A percentile compares a stretch with the other conserved stretches of the same genome.
Conservation (phyloP, 2,888 invertebrate genomes). For the Nomada fabriciana region DNA sequence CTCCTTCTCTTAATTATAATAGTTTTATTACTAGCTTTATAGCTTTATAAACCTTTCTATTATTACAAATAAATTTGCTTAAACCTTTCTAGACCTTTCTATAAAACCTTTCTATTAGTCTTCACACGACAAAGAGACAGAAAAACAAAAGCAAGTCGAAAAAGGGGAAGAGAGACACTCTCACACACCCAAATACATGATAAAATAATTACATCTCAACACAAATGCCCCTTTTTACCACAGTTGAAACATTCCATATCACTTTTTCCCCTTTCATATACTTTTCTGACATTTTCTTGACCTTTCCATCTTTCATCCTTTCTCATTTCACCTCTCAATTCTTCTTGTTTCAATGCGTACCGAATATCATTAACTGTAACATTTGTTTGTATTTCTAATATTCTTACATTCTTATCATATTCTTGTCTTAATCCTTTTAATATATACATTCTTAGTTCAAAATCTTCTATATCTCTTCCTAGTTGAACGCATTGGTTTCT, state of each 20-base stretch:
- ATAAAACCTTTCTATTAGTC: no score
- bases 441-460: constrained; percentile 2
- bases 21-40: no score
- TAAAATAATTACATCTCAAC: no score
- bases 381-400: constrained; percentile 9
- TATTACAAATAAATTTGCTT: no score
- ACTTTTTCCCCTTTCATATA: background rate
- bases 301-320: constrained; percentile 21
- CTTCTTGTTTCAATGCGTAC: constrained; percentile 29
- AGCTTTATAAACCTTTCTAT: no score
- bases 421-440: background rate
- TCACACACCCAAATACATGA: no score
- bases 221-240: constrained; percentile 21
- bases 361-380: constrained; percentile 19
- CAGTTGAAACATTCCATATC: constrained; percentile 27
- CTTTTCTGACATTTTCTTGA: constrained; percentile 4
- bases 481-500: background rate
- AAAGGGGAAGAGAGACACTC: no score
- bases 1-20: no score
- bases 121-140: no score
- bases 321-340: background rate
- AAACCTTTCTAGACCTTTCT: no score
- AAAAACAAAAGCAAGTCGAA: no score
- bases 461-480: background rate
- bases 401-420: constrained; percentile 19